Evolutionary conservation across 2,888 invertebrate genomes (phyloP), one percentile per base, ranked within the genome.

Genomic region (Schizaphis graminum): DNA sequence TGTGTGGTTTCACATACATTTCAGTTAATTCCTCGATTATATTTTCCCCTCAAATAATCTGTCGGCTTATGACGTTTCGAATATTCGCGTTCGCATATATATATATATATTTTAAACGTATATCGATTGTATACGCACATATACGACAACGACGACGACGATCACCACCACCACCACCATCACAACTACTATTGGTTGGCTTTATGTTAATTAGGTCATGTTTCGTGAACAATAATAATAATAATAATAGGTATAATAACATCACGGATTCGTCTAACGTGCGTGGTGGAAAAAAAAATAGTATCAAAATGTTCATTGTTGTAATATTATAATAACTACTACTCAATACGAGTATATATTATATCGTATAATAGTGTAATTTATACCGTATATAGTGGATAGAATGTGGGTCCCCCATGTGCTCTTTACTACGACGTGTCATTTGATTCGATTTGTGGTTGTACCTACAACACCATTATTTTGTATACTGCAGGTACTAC

Each of bases 131-230:
- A 85, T 28, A 44, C 56, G 56, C 53, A 56, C 77, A n/a, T 87
- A 49, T 87, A 87, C n/a, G 77, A 77, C 35, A 7, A 35, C 67
- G 67, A 35, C n/a, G n/a, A 67, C 67, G 67, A n/a, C 67, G n/a
- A 13, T 7, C 3, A 85, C 26, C 44, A 57, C 26, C 21, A 77
- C 77, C 77, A 77, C 77, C n/a, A 16, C 7, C 47, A 86, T 24
- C 47, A 35, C 77, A 10, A 49, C 49, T 16, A 49, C n/a, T 28
- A 44, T 56, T 47, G 61, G 89, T 56, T 24, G 89, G 93, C 53
- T 89, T 91, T 90, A 94, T 94, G 85, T 91, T 94, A 86, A 94
- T 94, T 61, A 61, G 90, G 93, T 94, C 93, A 94, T 91, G 90
- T 92, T 92, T 88, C 88, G 53, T 16, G 92, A 92, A 88, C 92